phyloP scores from a whole-genome alignment of 2,888 invertebrate genomes.

The Epirrita christyi region DNA sequence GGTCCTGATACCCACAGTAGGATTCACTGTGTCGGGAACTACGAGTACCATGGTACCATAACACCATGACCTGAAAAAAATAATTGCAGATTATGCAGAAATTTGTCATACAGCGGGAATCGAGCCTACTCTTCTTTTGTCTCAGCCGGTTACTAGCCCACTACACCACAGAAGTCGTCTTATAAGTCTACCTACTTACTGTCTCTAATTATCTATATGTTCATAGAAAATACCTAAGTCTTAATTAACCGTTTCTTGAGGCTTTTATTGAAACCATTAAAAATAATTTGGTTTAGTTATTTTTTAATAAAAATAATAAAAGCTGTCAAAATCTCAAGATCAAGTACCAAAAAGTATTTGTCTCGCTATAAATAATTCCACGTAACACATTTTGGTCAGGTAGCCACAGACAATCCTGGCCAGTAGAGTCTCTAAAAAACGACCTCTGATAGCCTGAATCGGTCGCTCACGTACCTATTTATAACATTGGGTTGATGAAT shows the following conservation, averaged over 20 bases:
- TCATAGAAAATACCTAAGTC: neutral
- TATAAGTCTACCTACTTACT: no score
- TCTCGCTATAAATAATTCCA: conserved; percentile 52
- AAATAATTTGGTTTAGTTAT: neutral
- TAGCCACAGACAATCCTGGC: conserved; percentile 34
- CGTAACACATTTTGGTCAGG: conserved; percentile 50
- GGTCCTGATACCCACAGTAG: no score
- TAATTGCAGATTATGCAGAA: no score
- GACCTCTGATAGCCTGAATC: conserved; percentile 46
- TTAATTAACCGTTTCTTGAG: neutral
- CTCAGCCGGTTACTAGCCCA: no score
- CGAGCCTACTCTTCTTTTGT: no score
- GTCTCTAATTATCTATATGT: no score
- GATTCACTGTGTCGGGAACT: no score
- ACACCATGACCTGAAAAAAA: no score
- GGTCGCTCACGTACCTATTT: conserved; percentile 51
- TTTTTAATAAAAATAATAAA: neutral
- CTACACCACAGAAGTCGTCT: no score
- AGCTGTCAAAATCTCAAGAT: conserved; percentile 3
- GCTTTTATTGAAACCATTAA: no score
- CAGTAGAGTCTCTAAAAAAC: conserved; percentile 30
- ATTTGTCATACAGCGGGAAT: no score
- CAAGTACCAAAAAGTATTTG: conserved; percentile 34
- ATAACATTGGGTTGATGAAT: conserved; percentile 39
- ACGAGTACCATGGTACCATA: no score